Conservation (phyloP, 2,113 vertebrate genomes). For the Forbesichthys agassizii region DNA sequence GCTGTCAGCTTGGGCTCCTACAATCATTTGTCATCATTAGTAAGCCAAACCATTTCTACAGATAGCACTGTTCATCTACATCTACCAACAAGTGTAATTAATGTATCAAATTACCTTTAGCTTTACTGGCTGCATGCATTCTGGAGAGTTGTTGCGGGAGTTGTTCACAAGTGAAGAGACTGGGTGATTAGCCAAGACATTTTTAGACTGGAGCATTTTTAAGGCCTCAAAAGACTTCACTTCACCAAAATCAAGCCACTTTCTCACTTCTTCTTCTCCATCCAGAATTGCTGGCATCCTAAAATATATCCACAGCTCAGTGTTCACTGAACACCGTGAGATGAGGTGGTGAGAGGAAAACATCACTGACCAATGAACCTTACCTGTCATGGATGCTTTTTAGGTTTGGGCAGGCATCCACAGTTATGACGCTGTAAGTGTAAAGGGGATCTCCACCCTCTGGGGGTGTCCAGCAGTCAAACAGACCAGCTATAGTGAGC, state of each 20-base stretch:
- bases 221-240: constrained; percentile 86
- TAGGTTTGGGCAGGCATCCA: constrained; percentile 82
- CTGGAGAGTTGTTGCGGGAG: constrained; percentile 80
- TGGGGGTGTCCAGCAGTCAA: constrained; percentile 91
- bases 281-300: constrained; percentile 97
- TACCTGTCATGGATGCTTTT: constrained; percentile 88
- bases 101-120: constrained; percentile 73
- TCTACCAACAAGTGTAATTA: neutral
- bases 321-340: neutral
- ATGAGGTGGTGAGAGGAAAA: neutral
- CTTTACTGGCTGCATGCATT: constrained; percentile 84
- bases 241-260: constrained; percentile 90
- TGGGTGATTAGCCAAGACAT: constrained; percentile 84
- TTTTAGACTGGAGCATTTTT: constrained; percentile 84
- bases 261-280: constrained; percentile 87
- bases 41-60: constrained; percentile 2
- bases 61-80: neutral
- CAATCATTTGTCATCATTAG: constrained; percentile 9
- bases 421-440: constrained; percentile 90
- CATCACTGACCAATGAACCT: constrained; percentile 5
- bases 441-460: constrained; percentile 84
- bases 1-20: constrained; percentile 78
- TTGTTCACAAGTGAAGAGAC: constrained; percentile 92
- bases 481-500: constrained; percentile 96
- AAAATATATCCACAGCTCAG: constrained; percentile 2